phyloP scores from a whole-genome alignment of 1,140 invertebrate genomes.

The Penaeus indicus region DNA sequence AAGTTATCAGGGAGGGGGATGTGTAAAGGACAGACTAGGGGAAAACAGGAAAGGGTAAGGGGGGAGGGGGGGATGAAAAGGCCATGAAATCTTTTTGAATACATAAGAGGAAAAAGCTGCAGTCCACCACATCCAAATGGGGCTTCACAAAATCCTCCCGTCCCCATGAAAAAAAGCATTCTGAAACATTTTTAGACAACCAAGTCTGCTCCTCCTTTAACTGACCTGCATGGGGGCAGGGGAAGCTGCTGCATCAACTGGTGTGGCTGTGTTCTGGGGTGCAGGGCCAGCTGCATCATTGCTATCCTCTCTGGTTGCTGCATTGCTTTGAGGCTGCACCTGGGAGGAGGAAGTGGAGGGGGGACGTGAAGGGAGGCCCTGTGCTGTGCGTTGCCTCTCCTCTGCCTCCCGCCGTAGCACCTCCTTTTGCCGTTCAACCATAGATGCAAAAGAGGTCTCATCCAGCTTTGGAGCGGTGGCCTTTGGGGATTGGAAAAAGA shows the following conservation, averaged over 20 bases:
- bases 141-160: too few species aligned
- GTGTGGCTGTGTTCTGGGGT: constrained; percentile 60
- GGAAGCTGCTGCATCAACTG: constrained; percentile 56
- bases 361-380: constrained; percentile 41
- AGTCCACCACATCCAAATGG: too few species aligned
- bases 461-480: constrained; percentile 64
- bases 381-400: constrained; percentile 58
- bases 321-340: constrained; percentile 4
- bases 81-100: too few species aligned
- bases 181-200: too few species aligned
- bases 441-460: constrained; percentile 61
- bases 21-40: too few species aligned
- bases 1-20: too few species aligned
- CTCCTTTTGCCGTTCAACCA: constrained; percentile 66
- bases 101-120: too few species aligned
- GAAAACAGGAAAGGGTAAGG: too few species aligned
- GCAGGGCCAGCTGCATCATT: constrained; percentile 49
- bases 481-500: constrained; percentile 2
- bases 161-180: too few species aligned
- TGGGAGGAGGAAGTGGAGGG: constrained; percentile 52
- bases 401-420: constrained; percentile 62
- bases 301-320: constrained; percentile 38
- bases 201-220: neutral
- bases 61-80: too few species aligned
- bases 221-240: constrained; percentile 55